These are phyloP conservation scores for Drosophila emarginata DNA, from an alignment of 2,888 invertebrate species.

Conservation along the genomic window DNA sequence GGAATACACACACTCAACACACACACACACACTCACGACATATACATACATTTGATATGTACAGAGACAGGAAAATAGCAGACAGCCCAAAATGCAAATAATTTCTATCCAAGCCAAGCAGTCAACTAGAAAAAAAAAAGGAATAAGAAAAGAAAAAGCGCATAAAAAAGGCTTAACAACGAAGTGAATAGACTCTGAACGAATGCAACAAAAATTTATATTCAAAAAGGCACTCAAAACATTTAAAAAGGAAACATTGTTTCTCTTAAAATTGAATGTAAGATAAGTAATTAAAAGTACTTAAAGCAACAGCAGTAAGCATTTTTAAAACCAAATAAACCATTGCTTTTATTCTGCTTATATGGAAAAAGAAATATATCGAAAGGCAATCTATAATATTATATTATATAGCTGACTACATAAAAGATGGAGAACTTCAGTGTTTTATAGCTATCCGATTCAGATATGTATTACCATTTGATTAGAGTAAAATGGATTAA, in stretches of 20 bases:
- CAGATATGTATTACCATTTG: no score
- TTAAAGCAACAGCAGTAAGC: no score
- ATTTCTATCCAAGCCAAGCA: conserved; percentile 32
- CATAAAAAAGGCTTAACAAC: background rate
- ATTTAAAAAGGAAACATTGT: background rate
- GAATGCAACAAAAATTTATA: background rate
- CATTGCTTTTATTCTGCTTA: no score
- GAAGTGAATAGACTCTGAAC: conserved; percentile 2
- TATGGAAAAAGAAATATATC: no score
- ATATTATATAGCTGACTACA: no score
- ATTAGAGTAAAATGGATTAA: no score
- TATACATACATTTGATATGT: background rate
- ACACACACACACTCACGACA: conserved; percentile 26
- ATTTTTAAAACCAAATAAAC: no score
- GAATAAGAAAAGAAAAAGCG: background rate
- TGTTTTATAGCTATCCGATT: no score
- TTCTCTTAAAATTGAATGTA: background rate
- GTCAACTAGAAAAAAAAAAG: background rate
- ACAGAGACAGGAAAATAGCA: conserved; percentile 39
- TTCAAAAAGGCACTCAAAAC: background rate
- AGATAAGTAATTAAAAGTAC: background rate
- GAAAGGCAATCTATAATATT: no score
- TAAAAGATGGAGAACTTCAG: no score
- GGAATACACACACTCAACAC: conserved; percentile 31
- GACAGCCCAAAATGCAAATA: conserved; percentile 60